Evolutionary conservation across 2,797 vertebrate genomes (phyloP).

Genomic region (Enteromius fasciolatus): DNA sequence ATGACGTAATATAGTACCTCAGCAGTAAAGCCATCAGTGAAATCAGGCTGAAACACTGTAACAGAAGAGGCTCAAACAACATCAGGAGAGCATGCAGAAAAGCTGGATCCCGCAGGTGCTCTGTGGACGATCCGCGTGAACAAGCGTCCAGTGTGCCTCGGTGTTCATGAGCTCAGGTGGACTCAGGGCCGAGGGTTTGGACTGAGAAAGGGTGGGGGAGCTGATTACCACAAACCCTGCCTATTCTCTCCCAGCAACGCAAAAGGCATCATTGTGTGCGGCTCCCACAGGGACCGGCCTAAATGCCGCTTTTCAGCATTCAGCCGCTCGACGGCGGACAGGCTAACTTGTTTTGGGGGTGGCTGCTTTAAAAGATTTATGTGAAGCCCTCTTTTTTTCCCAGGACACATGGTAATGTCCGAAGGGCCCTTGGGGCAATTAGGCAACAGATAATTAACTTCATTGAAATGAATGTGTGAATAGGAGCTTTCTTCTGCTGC

Average conservation of each 20-base stretch:
- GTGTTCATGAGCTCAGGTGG: constrained; percentile 36
- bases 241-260: constrained; percentile 39
- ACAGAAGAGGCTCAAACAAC: constrained; percentile 28
- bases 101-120: constrained; percentile 32
- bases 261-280: constrained; percentile 64
- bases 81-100: constrained; percentile 1
- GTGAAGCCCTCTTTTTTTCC: constrained; percentile 64
- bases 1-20: not conserved
- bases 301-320: constrained; percentile 66
- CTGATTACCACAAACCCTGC: constrained; percentile 55
- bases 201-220: constrained; percentile 39
- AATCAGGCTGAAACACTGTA: not conserved
- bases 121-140: constrained; percentile 1
- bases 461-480: constrained; percentile 67
- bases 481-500: constrained; percentile 64
- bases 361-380: constrained; percentile 64
- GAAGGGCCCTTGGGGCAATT: constrained; percentile 66
- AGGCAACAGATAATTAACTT: constrained; percentile 75
- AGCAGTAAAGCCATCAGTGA: not conserved
- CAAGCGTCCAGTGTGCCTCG: constrained; percentile 27
- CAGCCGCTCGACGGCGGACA: constrained; percentile 48
- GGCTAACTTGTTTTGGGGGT: constrained; percentile 57
- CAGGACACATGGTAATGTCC: constrained; percentile 58
- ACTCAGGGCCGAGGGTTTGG: constrained; percentile 8
- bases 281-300: constrained; percentile 55